A percentile compares a stretch with the other conserved stretches of the same genome.
These are phyloP conservation scores for Parapsyche elsis DNA, from an alignment of 1,140 invertebrate genomes.

Conservation along the genomic window DNA sequence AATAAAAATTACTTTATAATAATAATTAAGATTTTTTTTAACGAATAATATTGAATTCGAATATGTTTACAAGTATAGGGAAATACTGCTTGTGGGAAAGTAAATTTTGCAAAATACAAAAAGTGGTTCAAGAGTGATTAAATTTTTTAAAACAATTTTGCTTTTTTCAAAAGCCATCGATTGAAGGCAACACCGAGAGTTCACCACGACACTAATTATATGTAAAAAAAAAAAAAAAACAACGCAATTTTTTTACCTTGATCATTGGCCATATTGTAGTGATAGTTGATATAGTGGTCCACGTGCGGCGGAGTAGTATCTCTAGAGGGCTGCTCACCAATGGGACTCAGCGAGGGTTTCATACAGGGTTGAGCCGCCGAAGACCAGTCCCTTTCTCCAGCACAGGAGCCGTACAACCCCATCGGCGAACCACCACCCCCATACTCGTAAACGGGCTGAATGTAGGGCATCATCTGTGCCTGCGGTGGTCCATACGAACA, in stretches of 20 bases:
- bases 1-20: too few species aligned
- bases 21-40: too few species aligned
- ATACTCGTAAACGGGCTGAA: constrained; percentile 58
- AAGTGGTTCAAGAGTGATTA: too few species aligned
- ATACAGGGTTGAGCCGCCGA: constrained; percentile 58
- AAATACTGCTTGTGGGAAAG: too few species aligned
- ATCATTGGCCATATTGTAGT: constrained; percentile 57
- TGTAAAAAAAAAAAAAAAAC: neutral
- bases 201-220: neutral
- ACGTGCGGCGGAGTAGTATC: constrained; percentile 59
- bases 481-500: constrained; percentile 62
- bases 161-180: too few species aligned
- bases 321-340: constrained; percentile 50
- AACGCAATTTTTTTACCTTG: constrained; percentile 36
- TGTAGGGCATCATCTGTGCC: constrained; percentile 44
- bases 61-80: too few species aligned
- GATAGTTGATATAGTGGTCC: constrained; percentile 62
- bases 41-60: too few species aligned
- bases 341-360: constrained; percentile 59
- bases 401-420: constrained; percentile 30
- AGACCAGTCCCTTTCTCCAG: constrained; percentile 20
- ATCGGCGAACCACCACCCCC: neutral
- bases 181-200: too few species aligned
- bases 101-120: too few species aligned
- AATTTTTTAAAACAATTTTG: too few species aligned